Percentiles rank a stretch among this genome's conserved stretches.
These are phyloP conservation scores for Steinernema feltiae DNA, from an alignment of 1,140 invertebrate species.

Conservation along the genomic window DNA sequence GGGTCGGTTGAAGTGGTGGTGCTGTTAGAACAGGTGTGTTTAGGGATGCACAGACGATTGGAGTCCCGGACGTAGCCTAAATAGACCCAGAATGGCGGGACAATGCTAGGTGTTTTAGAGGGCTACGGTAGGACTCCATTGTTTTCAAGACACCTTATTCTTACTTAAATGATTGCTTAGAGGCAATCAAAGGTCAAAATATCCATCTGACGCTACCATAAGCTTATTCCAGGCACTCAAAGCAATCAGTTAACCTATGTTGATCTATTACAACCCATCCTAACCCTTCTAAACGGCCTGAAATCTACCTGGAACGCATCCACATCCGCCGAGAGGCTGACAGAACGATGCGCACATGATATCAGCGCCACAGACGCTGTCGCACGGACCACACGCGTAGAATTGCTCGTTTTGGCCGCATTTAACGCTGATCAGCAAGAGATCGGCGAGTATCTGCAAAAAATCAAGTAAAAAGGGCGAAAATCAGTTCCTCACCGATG, in stretches of 20 bases:
- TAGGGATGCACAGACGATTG: neutral
- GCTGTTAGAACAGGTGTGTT: neutral
- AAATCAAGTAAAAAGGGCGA: neutral
- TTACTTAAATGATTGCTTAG: neutral
- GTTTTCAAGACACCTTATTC: neutral
- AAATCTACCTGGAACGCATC: neutral
- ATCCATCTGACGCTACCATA: neutral
- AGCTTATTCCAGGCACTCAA: too few relatives aligned
- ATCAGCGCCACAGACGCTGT: neutral
- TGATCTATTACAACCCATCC: too few relatives aligned
- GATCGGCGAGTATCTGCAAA: neutral
- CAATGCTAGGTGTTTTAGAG: neutral
- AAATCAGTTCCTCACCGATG: neutral
- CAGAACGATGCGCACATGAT: neutral
- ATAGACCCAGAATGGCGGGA: neutral
- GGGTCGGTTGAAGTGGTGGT: neutral
- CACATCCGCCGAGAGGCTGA: neutral
- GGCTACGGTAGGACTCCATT: neutral
- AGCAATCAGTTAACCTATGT: too few relatives aligned
- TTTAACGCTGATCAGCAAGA: neutral
- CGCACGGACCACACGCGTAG: too few relatives aligned
- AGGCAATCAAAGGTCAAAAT: neutral
- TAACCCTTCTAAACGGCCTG: too few relatives aligned
- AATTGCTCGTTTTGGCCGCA: neutral
- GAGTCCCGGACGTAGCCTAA: neutral